A percentile compares a stretch with the other conserved stretches of the same genome.
phyloP scores from a whole-genome alignment of 1,140 invertebrate genomes.

The Protaetia brevitarsis region DNA sequence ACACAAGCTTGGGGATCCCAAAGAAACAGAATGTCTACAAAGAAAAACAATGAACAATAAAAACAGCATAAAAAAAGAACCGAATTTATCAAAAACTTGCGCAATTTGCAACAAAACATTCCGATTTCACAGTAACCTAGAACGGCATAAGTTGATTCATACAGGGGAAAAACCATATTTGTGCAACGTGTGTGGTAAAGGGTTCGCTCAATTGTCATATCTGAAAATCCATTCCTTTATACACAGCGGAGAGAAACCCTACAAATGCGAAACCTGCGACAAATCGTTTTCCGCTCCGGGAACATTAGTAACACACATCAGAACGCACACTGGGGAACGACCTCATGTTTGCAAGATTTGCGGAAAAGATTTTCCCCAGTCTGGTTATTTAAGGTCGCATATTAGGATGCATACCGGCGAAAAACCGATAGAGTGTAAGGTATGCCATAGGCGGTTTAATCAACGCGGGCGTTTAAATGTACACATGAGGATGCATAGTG shows the following conservation, averaged over 20 bases:
- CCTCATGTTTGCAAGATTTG: conserved; percentile 50
- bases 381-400: conserved; percentile 50
- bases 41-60: conserved; percentile 17
- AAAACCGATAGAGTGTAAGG: conserved; percentile 50
- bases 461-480: conserved; percentile 41
- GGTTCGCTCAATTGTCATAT: conserved; percentile 64
- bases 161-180: conserved; percentile 69
- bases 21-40: background rate
- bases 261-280: conserved; percentile 25
- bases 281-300: conserved; percentile 34
- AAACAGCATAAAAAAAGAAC: conserved; percentile 26
- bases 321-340: conserved; percentile 49
- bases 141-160: conserved; percentile 66
- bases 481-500: conserved; percentile 50
- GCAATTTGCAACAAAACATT: conserved; percentile 37
- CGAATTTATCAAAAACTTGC: conserved; percentile 31
- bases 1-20: background rate
- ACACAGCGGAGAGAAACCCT: conserved; percentile 26
- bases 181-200: conserved; percentile 71
- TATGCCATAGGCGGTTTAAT: conserved; percentile 59
- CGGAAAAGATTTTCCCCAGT: conserved; percentile 39
- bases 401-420: conserved; percentile 52
- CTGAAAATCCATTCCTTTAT: conserved; percentile 58
- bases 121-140: conserved; percentile 34
- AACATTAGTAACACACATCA: conserved; percentile 36